phyloP scores from a whole-genome alignment of 1,140 invertebrate genomes.

The Asobara japonica region DNA sequence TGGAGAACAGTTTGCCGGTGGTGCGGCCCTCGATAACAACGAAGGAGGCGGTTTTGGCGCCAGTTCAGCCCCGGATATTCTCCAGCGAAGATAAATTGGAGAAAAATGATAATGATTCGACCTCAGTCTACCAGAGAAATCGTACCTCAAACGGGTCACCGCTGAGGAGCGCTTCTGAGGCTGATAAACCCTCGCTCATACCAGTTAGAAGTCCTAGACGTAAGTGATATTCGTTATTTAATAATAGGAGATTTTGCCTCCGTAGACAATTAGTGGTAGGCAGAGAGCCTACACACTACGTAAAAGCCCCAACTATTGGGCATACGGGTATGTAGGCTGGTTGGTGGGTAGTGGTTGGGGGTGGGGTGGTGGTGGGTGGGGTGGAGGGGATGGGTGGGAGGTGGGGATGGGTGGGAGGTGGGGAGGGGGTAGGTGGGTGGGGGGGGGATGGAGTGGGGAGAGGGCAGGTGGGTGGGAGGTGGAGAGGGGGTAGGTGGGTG shows the following conservation, averaged over 20 bases:
- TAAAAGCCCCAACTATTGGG: no score
- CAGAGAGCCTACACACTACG: neutral
- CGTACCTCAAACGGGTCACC: neutral
- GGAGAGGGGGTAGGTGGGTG: no score
- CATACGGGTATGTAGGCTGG: no score
- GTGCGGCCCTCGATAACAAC: conserved; percentile 12
- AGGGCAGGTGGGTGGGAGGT: no score
- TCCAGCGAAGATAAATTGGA: conserved; percentile 2
- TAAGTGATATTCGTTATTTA: neutral
- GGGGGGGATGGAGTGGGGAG: no score
- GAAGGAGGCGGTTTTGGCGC: conserved; percentile 4
- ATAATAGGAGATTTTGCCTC: neutral
- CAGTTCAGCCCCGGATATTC: conserved; percentile 2
- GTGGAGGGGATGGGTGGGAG: no score
- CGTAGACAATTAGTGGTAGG: neutral
- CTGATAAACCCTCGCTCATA: neutral
- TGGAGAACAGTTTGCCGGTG: neutral
- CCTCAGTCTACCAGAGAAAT: neutral
- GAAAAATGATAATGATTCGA: neutral
- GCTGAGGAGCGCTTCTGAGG: neutral
- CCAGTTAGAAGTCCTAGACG: neutral
- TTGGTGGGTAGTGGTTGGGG: no score
- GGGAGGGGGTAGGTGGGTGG: no score
- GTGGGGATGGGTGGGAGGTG: no score
- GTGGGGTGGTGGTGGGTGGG: no score